Base-by-base conservation (phyloP, 2,113 vertebrate species). In the Camelus bactrianus region DNA sequence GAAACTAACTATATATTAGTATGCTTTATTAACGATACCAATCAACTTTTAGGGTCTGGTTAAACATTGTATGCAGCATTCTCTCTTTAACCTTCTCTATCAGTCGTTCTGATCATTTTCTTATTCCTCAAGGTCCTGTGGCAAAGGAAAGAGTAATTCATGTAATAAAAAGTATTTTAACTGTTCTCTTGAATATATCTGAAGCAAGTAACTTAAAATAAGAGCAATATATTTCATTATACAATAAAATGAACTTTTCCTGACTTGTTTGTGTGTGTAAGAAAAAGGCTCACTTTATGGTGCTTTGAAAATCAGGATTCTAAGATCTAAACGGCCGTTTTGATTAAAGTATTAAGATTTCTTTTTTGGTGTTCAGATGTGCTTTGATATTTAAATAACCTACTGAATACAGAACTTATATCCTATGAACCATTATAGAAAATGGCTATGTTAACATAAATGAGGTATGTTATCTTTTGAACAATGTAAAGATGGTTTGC, bases 191-290 rank as follows among this genome's bases (percentile, higher is more conserved):
- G 89, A 81, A 82, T 69, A 50, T 79, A 81, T 67, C 19, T 84
- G 64, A 60, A 28, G 46, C 91, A 72, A 90, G n/a, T 60, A 93
- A 89, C 42, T 96, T 82, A 77, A 67, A 95, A 54, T 93, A 80
- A 72, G 84, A 83, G 6, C 75, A 69, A 50, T 91, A 20, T 82
- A 14, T 88, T 83, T 94, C 52, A 73, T 75, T 80, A 77, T 89
- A 60, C 69, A 93, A 76, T 76, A 64, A 88, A 92, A 62, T 77
- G 20, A 32, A 42, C 77, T 65, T 95, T 91, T 85, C 30, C 14
- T 94, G 4, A 1, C 8, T 83, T 90, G 56, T 87, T 95, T 97
- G 38, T 77, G 3, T 58, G 38, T 91, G 6, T 93, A 89, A 91
- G 46, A 46, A 70, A 90, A 91, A 85, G 22, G 65, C 50, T 76